Conservation (phyloP, 2,888 invertebrate species). For the Pachliopta kotzebuea region DNA sequence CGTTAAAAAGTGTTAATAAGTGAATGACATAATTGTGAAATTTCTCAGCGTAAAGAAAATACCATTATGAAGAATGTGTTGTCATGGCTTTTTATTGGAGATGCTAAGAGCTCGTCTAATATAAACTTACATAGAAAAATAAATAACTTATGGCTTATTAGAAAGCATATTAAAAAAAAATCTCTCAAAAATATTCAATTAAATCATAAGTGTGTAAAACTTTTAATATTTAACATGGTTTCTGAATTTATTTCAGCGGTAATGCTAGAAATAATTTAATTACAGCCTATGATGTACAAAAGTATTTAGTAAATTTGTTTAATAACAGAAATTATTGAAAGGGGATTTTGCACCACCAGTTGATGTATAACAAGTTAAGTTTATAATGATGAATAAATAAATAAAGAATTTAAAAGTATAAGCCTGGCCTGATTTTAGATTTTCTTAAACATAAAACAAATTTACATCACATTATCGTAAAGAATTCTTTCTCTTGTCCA, state of each 20-base stretch:
- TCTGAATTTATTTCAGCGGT: not conserved
- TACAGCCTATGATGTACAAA: too few relatives aligned
- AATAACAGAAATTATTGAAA: too few relatives aligned
- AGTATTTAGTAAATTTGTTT: too few relatives aligned
- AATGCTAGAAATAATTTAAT: too few relatives aligned
- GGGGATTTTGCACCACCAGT: not conserved
- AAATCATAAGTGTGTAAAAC: too few relatives aligned
- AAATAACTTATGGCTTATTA: not conserved
- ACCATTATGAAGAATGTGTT: conserved; percentile 9
- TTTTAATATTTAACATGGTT: not conserved
- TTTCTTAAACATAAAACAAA: not conserved
- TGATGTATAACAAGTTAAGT: not conserved
- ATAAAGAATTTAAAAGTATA: not conserved
- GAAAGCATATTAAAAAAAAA: not conserved
- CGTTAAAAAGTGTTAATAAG: conserved; percentile 17
- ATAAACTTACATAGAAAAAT: conserved; percentile 9
- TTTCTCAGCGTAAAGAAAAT: conserved; percentile 5
- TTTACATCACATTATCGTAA: not conserved
- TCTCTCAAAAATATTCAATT: too few relatives aligned
- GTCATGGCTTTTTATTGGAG: conserved; percentile 9
- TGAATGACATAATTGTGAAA: conserved; percentile 16
- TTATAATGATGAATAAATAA: not conserved
- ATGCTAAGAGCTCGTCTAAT: conserved; percentile 8
- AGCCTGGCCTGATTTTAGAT: not conserved
- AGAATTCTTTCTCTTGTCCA: conserved; percentile 11